phyloP scores from a whole-genome alignment of 2,888 invertebrate genomes.

The Magallana nippona region DNA sequence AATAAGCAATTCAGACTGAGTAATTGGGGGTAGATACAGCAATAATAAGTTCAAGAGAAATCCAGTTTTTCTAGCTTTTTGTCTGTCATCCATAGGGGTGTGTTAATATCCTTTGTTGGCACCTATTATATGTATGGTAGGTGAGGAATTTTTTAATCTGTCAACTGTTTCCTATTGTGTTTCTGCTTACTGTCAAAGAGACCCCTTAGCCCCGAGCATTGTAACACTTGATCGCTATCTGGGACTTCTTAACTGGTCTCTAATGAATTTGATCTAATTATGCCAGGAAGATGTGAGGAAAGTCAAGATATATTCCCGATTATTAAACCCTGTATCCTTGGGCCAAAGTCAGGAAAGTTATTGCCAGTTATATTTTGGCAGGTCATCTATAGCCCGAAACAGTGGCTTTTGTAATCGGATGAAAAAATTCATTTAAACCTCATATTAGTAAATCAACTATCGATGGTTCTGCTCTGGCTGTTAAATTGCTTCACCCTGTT shows the following conservation, averaged over 20 bases:
- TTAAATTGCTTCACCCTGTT: neutral
- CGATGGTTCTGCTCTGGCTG: neutral
- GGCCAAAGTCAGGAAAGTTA: neutral
- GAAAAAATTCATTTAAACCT: slow-evolving; percentile 10
- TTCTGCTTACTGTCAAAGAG: neutral
- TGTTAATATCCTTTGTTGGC: slow-evolving; percentile 13
- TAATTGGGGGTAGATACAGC: neutral
- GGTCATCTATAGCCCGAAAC: neutral
- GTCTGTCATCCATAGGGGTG: neutral
- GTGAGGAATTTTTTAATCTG: neutral
- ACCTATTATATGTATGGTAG: neutral
- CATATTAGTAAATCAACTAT: slow-evolving; percentile 1
- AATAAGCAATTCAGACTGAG: neutral
- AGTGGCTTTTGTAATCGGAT: slow-evolving; percentile 28
- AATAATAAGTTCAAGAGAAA: neutral
- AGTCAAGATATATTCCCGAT: neutral
- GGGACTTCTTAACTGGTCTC: neutral
- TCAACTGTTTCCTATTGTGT: neutral
- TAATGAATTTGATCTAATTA: slow-evolving; percentile 33
- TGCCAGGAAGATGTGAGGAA: slow-evolving; percentile 11
- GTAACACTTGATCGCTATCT: slow-evolving; percentile 10
- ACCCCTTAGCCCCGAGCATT: neutral
- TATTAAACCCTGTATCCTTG: slow-evolving; percentile 9
- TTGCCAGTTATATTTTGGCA: slow-evolving; percentile 20
- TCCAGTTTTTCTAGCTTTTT: neutral